phyloP scores from a whole-genome alignment of 1,140 invertebrate species.

The Megalopta genalis region DNA sequence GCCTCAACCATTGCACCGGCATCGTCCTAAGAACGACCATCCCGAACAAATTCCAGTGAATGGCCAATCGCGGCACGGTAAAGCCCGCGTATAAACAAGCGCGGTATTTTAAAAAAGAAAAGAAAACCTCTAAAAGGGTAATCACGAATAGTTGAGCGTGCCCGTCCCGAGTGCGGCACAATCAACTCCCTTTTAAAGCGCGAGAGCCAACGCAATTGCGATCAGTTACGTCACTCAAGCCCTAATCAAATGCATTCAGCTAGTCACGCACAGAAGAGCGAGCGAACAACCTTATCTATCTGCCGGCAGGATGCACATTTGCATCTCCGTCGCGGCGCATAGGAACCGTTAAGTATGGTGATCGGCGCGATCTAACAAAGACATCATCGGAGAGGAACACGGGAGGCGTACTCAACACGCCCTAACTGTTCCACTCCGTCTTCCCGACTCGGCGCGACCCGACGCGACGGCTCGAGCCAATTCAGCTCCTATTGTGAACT shows the following conservation, averaged over 20 bases:
- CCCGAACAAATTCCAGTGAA: background rate
- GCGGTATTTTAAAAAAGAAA: background rate
- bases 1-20: too few relatives aligned
- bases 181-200: background rate
- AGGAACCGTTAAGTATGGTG: conserved; percentile 27
- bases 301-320: conserved; percentile 26
- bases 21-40: too few relatives aligned
- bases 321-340: conserved; percentile 24
- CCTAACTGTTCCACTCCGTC: conserved; percentile 41
- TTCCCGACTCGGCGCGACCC: background rate
- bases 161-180: background rate
- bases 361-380: conserved; percentile 42
- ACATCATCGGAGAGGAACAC: conserved; percentile 33
- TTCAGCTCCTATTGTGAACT: conserved; percentile 51
- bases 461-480: conserved; percentile 8
- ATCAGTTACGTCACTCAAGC: conserved; percentile 18
- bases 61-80: background rate
- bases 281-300: conserved; percentile 20
- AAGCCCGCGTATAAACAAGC: background rate
- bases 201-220: background rate
- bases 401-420: conserved; percentile 44
- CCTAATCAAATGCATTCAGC: conserved; percentile 39
- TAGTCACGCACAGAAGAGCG: background rate
- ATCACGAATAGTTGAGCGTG: background rate
- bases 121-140: background rate